Evolutionary conservation across 2,888 invertebrate species (phyloP).

Genomic region (Lissocephala sabroskyi): DNA sequence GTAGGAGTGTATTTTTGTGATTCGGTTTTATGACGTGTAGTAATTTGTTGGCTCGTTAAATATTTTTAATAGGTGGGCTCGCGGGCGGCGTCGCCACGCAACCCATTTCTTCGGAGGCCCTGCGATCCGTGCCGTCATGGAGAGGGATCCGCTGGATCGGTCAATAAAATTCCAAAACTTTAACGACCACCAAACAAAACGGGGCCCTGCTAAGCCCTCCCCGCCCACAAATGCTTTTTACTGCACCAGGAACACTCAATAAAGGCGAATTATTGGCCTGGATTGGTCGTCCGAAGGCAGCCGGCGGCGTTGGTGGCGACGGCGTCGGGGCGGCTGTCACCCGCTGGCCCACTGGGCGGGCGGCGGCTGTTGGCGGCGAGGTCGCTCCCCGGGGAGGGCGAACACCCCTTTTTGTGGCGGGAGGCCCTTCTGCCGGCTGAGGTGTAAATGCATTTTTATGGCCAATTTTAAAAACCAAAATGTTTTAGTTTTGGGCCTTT

Average conservation of each 20-base stretch:
- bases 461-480: conserved; percentile 29
- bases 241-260: conserved; percentile 64
- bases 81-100: background rate
- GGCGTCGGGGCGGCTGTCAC: background rate
- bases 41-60: conserved; percentile 72
- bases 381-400: no score
- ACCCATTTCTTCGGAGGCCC: conserved; percentile 6
- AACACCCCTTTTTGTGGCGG: background rate
- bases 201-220: background rate
- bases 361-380: background rate
- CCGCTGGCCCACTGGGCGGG: background rate
- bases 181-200: conserved; percentile 37
- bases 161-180: conserved; percentile 38
- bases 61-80: conserved; percentile 52
- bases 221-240: conserved; percentile 46
- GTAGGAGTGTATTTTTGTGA: conserved; percentile 28
- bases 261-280: conserved; percentile 60
- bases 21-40: conserved; percentile 69
- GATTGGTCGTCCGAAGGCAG: no score
- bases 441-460: conserved; percentile 48
- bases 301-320: no score
- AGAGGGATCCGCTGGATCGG: conserved; percentile 9
- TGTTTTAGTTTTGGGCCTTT: conserved; percentile 8
- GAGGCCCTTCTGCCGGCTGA: conserved; percentile 7
- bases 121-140: background rate